Percentiles rank a stretch among this genome's conserved stretches.
Evolutionary conservation across 1,140 invertebrate genomes (phyloP).

Genomic region (Sycobia sp.): DNA sequence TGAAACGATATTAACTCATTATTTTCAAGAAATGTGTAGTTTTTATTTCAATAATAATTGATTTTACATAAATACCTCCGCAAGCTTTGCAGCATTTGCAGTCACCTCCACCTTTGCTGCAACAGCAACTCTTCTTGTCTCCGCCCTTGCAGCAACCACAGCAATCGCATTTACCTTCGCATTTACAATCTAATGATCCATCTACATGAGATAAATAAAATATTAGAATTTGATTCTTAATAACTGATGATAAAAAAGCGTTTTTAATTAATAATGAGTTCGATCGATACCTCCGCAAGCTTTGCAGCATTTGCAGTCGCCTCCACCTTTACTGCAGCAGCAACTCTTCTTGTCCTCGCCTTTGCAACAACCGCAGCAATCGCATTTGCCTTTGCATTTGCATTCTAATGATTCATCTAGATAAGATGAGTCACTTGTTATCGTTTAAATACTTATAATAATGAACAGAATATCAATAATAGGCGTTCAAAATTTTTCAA

Average conservation of each 20-base stretch:
- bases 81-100: background rate
- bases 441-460: too few species aligned
- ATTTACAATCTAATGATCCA: background rate
- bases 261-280: background rate
- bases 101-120: background rate
- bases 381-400: too few species aligned
- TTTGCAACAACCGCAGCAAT: background rate
- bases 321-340: background rate
- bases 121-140: background rate
- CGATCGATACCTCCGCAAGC: constrained; percentile 18
- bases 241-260: background rate
- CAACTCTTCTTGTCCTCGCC: background rate
- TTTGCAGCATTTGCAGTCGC: constrained; percentile 14
- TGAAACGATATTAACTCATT: too few species aligned
- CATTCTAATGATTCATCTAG: too few species aligned
- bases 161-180: constrained; percentile 1
- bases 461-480: too few species aligned
- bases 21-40: too few species aligned
- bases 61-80: too few species aligned
- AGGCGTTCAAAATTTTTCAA: too few species aligned
- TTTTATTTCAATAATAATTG: too few species aligned
- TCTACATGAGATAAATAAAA: background rate
- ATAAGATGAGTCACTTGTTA: too few species aligned
- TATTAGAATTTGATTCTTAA: background rate
- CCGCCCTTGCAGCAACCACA: background rate